These are phyloP conservation scores for Sebastes glaucus DNA, from an alignment of 2,797 vertebrate genomes.

Conservation along the genomic window DNA sequence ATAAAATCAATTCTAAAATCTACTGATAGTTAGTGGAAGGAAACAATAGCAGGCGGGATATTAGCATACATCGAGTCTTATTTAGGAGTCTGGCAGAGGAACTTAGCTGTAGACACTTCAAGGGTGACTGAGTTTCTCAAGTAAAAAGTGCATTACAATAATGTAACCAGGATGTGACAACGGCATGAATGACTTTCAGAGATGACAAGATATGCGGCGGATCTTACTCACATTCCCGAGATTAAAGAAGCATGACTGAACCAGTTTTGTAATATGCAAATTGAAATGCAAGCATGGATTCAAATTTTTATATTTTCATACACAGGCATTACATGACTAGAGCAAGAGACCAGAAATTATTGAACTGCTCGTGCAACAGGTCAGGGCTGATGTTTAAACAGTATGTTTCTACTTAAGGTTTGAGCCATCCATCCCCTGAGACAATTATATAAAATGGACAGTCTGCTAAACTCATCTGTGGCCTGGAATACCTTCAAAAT, in stretches of 20 bases:
- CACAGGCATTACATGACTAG: not conserved
- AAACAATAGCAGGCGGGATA: not conserved
- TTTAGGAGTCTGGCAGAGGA: slow-evolving; percentile 26
- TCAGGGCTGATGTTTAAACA: slow-evolving; percentile 9
- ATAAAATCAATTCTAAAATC: not conserved
- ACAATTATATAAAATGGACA: slow-evolving; percentile 38
- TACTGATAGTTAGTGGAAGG: not conserved
- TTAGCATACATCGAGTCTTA: slow-evolving; percentile 12
- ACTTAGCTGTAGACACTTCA: slow-evolving; percentile 31
- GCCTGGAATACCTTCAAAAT: slow-evolving; percentile 33
- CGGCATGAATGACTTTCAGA: slow-evolving; percentile 37
- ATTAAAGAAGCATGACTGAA: slow-evolving; percentile 43
- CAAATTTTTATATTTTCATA: slow-evolving; percentile 1
- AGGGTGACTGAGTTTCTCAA: slow-evolving; percentile 16
- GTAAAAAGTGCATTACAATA: slow-evolving; percentile 38
- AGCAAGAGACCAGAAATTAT: not conserved
- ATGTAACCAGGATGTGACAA: slow-evolving; percentile 47
- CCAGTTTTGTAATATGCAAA: slow-evolving; percentile 23
- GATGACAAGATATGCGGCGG: slow-evolving; percentile 35
- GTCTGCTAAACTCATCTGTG: slow-evolving; percentile 40
- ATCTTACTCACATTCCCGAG: slow-evolving; percentile 28
- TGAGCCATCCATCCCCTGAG: slow-evolving; percentile 3
- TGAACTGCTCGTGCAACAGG: slow-evolving; percentile 15
- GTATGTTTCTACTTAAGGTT: slow-evolving; percentile 23
- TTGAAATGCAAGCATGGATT: slow-evolving; percentile 11